Conservation (phyloP, 2,113 vertebrate genomes). For the Mesocricetus auratus region DNA sequence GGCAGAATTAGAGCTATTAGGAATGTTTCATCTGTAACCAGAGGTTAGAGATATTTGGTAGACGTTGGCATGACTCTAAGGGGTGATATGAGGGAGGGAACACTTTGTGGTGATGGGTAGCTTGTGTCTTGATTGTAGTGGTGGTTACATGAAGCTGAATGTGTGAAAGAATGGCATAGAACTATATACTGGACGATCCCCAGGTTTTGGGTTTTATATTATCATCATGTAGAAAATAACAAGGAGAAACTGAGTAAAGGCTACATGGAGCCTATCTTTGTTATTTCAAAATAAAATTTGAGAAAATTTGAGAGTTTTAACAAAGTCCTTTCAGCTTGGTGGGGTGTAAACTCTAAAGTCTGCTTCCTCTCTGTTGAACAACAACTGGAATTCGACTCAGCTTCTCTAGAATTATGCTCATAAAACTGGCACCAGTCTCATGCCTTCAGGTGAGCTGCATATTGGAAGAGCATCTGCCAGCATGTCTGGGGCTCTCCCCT, state of each 20-base stretch:
- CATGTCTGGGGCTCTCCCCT: not conserved
- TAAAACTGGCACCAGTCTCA: not conserved
- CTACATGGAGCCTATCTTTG: not conserved
- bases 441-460: not conserved
- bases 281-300: constrained; percentile 9
- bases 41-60: not conserved
- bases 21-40: not conserved
- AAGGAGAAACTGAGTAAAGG: not conserved
- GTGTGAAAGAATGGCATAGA: not conserved
- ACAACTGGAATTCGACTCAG: not conserved
- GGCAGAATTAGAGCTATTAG: not conserved
- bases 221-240: not conserved
- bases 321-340: not conserved
- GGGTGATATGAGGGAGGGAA: fast-evolving
- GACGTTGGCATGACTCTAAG: not conserved
- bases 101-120: not conserved
- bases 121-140: not conserved
- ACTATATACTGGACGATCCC: not conserved
- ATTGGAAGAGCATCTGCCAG: not conserved
- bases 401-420: not conserved
- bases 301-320: not conserved
- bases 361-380: not conserved
- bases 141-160: not conserved
- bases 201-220: not conserved
- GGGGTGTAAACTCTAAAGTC: not conserved